Evolutionary conservation across 2,113 vertebrate genomes (phyloP).

Genomic region (Canis aureus): DNA sequence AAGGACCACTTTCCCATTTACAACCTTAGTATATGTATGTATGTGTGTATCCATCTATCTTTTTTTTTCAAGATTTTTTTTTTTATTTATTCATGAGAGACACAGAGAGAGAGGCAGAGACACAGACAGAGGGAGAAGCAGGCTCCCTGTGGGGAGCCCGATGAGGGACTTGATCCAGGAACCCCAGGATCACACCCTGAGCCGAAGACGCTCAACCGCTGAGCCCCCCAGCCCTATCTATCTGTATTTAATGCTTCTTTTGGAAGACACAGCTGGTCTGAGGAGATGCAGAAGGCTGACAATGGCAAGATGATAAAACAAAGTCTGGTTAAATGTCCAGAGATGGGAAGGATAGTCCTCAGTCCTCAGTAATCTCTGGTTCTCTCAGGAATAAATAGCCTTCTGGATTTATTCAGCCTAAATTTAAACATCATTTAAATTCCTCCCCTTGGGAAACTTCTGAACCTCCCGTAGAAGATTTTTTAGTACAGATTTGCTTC

Average conservation of each 20-base stretch:
- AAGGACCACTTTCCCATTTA: neutral
- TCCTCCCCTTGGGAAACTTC: slow-evolving; percentile 30
- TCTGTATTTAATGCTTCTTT: neutral
- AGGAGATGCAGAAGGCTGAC: neutral
- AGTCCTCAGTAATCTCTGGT: neutral
- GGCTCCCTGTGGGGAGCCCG: too few relatives aligned
- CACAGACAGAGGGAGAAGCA: too few relatives aligned
- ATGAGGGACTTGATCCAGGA: too few relatives aligned
- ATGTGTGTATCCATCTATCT: neutral
- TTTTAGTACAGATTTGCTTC: slow-evolving; percentile 48
- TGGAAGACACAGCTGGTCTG: neutral
- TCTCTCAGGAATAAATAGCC: neutral
- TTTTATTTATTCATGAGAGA: too few relatives aligned
- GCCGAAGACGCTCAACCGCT: too few relatives aligned
- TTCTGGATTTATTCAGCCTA: neutral
- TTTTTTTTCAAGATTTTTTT: too few relatives aligned
- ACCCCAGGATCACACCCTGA: too few relatives aligned
- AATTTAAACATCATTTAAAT: slow-evolving; percentile 49
- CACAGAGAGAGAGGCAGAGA: too few relatives aligned
- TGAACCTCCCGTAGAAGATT: neutral
- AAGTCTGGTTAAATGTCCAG: neutral
- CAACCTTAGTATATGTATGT: neutral
- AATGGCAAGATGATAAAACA: neutral
- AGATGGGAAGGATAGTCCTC: neutral
- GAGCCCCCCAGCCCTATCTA: too few relatives aligned